Percentiles rank a stretch among this genome's conserved stretches.
These are phyloP conservation scores for Salvelinus namaycush DNA, from an alignment of 2,113 vertebrate species.

Conservation along the genomic window DNA sequence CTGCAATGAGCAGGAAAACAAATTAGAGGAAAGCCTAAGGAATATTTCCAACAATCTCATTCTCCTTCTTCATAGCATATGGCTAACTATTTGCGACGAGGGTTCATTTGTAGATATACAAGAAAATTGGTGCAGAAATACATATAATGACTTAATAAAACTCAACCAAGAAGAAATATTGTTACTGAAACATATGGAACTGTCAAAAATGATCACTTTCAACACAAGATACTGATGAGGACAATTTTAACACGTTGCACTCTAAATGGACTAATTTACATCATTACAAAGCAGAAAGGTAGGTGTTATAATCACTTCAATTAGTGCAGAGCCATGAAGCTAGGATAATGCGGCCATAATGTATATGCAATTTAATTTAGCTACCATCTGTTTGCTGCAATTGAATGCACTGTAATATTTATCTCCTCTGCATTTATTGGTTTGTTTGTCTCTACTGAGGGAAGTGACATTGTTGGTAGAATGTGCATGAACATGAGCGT, in stretches of 20 bases:
- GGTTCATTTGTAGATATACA: conserved; percentile 73
- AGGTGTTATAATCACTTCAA: conserved; percentile 79
- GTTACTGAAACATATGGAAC: conserved; percentile 72
- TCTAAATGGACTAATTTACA: conserved; percentile 76
- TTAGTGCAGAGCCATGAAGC: conserved; percentile 77
- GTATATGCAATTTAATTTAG: conserved; percentile 83
- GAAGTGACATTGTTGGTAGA: conserved; percentile 43
- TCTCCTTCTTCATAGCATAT: conserved; percentile 73
- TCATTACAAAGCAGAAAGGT: conserved; percentile 80
- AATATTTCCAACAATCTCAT: conserved; percentile 58
- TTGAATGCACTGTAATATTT: conserved; percentile 82
- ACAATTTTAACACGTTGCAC: conserved; percentile 69
- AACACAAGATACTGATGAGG: conserved; percentile 70
- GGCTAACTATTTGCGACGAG: conserved; percentile 73
- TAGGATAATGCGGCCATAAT: conserved; percentile 78
- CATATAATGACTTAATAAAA: conserved; percentile 79
- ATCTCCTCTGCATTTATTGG: conserved; percentile 70
- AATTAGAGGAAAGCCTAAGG: conserved; percentile 69
- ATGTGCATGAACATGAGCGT: conserved; percentile 39
- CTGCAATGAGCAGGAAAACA: conserved; percentile 60
- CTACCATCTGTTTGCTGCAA: conserved; percentile 80
- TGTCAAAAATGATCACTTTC: conserved; percentile 75
- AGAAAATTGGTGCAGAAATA: conserved; percentile 68
- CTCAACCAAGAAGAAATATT: conserved; percentile 76
- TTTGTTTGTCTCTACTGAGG: conserved; percentile 70